Base-by-base conservation (phyloP, 2,113 vertebrate genomes). In the Ameiurus melas region DNA sequence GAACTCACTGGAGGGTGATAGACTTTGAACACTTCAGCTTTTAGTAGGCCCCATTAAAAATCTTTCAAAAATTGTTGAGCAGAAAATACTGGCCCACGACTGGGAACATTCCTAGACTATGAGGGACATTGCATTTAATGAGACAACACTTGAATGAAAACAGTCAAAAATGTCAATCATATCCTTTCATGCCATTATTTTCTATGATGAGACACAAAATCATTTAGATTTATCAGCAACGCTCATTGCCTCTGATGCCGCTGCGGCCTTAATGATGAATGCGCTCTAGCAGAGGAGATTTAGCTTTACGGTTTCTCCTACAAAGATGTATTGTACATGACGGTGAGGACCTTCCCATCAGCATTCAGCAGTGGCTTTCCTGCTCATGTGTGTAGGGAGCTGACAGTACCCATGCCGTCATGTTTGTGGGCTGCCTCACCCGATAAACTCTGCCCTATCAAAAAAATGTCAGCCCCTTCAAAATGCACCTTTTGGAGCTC, bases 331-430 rank as follows among this genome's bases (percentile, higher is more conserved):
- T 77, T 93, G 91, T 91, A 88, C 92, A 94, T 92, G 89, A 79
- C 93, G 92, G 94, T 92, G 86, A 86, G 92, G 93, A 94, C 87
- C 92, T 94, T 95, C 92, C 94, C 94, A 92, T 95, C 95, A 93
- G 94, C 94, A 96, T 96, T 94, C 94, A 94, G 92, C 91, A 94
- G 92, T 92, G 89, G 94, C 94, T 92, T 90, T 94, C 92, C 80
- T 94, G 94, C 58, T 62, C 92, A 90, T 92, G 92, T 92, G 94
- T 93, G 4, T 93, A 95, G 93, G 94, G 92, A 95, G 92, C 94
- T 96, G 95, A 97, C 96, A 96, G 95, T 92, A 89, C 92, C 93
- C 94, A 95, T 96, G 92, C 94, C 93, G 82, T 96, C 95, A 94
- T 93, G 94, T 94, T 95, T 96, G 92, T 94, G 92, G 90, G 94